Evolutionary conservation across 2,888 invertebrate species (phyloP).

Genomic region (Sialis fuliginosa): DNA sequence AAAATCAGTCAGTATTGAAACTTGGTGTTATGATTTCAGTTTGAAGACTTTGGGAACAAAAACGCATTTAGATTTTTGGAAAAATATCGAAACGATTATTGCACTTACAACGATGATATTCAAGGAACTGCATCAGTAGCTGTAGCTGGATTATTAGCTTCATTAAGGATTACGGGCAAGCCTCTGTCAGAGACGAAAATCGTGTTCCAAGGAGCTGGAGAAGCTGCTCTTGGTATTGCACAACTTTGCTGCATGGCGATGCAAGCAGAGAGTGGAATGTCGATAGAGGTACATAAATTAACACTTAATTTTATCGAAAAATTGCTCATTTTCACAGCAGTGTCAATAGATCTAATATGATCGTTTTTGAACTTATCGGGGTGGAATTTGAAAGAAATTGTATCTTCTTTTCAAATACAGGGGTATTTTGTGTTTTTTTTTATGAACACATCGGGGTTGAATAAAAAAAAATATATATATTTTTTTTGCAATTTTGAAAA

Average conservation of each 20-base stretch:
- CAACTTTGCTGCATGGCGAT: slow-evolving; percentile 83
- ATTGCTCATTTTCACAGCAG: no score
- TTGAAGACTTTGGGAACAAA: slow-evolving; percentile 96
- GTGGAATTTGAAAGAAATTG: no score
- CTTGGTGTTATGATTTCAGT: slow-evolving; percentile 34
- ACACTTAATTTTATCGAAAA: background rate
- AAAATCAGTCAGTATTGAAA: background rate
- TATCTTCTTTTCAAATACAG: no score
- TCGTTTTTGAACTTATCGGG: no score
- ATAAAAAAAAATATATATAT: no score
- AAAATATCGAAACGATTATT: slow-evolving; percentile 75
- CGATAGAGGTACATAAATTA: no score
- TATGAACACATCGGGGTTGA: no score
- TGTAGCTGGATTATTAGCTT: slow-evolving; percentile 81
- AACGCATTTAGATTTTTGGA: slow-evolving; percentile 89
- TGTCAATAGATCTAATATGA: no score
- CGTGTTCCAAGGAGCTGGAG: slow-evolving; percentile 94
- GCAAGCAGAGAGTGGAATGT: slow-evolving; percentile 57
- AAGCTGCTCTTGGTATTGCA: slow-evolving; percentile 62
- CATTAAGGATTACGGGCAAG: slow-evolving; percentile 66
- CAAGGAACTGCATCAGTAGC: slow-evolving; percentile 96
- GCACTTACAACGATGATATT: slow-evolving; percentile 98
- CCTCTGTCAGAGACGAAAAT: slow-evolving; percentile 69
- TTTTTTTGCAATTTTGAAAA: no score
- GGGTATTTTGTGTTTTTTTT: no score